Base-by-base conservation (phyloP, 2,888 invertebrate species). In the Galerucella pusilla region DNA sequence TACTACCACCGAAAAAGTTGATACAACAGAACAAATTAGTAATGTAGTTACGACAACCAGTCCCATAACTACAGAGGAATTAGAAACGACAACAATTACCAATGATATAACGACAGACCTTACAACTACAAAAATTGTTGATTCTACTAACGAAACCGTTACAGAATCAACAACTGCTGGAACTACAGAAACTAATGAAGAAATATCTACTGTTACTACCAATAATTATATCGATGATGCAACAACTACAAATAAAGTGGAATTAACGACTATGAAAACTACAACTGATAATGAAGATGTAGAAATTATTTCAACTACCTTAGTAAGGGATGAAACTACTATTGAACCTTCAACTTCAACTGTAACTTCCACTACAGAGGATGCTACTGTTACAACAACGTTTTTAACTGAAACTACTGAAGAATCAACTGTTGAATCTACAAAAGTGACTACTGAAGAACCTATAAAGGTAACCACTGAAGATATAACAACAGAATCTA, bases 401-500 rank as follows among this genome's bases (percentile, higher is more conserved):
- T 16, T 65, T n/a, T 69, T 71, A 35, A 67, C 54, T 66, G 73
- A 73, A 75, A 75, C 35, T 14, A 9, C 65, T 59, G 75, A 73
- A 75, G 73, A n/a, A 63, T 7, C 73, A 49, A 76, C 77, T 28
- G 68, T 63, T 10, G 6, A 14, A 14, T 45, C 25, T 20, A 73
- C 42, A 2, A 49, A 68, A 59, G 73, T 68, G 72, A 28, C 63
- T 52, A 78, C 71, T 80, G 85, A 80, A 77, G 85, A 84, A 71
- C 82, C 83, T 74, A 81, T 84, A 68, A 66, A 52, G 0, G 70
- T 76, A 20, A 76, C 49, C 35, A 73, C 63, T 20, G 46, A 68
- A 73, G 63, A 64, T 45, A 73, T 64, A 6, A 57, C 65, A 25
- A 77, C 77, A 69, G 80, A 79, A 76, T 74, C 46, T 69, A 28